Percentiles rank a stretch among this genome's conserved stretches.
These are phyloP conservation scores for Bombyx mori DNA, from an alignment of 1,140 invertebrate species.

Conservation along the genomic window ASM3026992v2 NC_085118.1:2475501-2476000, in stretches of 20 bases:
- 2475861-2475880: too few relatives aligned
- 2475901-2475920: too few relatives aligned
- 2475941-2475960: too few relatives aligned
- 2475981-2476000: too few relatives aligned
- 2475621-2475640: conserved; percentile 36
- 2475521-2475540: too few relatives aligned
- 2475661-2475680: conserved; percentile 41
- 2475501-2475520: too few relatives aligned
- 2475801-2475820: too few relatives aligned
- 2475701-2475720: conserved; percentile 46
- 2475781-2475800: not conserved
- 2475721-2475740: conserved; percentile 46
- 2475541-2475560: conserved; percentile 12
- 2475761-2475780: conserved; percentile 20
- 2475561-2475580: conserved; percentile 14
- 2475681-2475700: conserved; percentile 39
- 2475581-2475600: conserved; percentile 33
- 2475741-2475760: conserved; percentile 42
- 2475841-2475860: too few relatives aligned
- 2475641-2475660: conserved; percentile 30
- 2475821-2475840: too few relatives aligned
- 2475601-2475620: conserved; percentile 44
- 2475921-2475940: too few relatives aligned
- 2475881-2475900: too few relatives aligned
- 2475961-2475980: too few relatives aligned